A percentile compares a stretch with the other conserved stretches of the same genome.
These are phyloP conservation scores for Gortyna flavago DNA, from an alignment of 2,888 invertebrate species.

Conservation along the genomic window DNA sequence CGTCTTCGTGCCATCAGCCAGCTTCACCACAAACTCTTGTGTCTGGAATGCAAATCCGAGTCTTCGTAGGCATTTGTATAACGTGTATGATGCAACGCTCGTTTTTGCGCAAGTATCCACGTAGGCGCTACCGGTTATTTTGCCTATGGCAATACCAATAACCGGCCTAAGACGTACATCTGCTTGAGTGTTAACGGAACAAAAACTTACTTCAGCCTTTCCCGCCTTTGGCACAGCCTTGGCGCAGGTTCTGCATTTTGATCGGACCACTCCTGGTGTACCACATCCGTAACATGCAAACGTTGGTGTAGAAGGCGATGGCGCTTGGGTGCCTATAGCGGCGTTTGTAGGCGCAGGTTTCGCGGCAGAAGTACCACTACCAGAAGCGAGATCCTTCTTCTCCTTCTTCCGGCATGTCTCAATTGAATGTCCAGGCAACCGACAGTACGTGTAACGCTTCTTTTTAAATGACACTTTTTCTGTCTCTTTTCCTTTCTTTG, in stretches of 20 bases:
- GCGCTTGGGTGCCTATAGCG: constrained; percentile 18
- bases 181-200: constrained; percentile 15
- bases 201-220: constrained; percentile 39
- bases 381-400: constrained; percentile 20
- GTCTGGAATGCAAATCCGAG: background rate
- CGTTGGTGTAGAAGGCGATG: constrained; percentile 21
- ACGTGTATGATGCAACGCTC: constrained; percentile 41
- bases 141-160: constrained; percentile 41
- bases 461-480: constrained; percentile 14
- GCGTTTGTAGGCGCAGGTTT: background rate
- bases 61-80: constrained; percentile 34
- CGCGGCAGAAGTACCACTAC: constrained; percentile 12
- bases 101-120: constrained; percentile 43
- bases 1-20: constrained; percentile 18
- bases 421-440: constrained; percentile 5
- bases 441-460: constrained; percentile 16
- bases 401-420: constrained; percentile 9
- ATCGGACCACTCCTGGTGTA: constrained; percentile 22
- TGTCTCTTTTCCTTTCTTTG: constrained; percentile 7
- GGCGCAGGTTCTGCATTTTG: constrained; percentile 10
- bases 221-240: background rate
- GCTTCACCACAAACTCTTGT: background rate
- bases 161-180: constrained; percentile 44
- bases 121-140: constrained; percentile 45
- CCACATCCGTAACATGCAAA: constrained; percentile 25